These are phyloP conservation scores for Mus musculus DNA, from an alignment of 2,113 vertebrate genomes.

Conservation along the genomic window DNA sequence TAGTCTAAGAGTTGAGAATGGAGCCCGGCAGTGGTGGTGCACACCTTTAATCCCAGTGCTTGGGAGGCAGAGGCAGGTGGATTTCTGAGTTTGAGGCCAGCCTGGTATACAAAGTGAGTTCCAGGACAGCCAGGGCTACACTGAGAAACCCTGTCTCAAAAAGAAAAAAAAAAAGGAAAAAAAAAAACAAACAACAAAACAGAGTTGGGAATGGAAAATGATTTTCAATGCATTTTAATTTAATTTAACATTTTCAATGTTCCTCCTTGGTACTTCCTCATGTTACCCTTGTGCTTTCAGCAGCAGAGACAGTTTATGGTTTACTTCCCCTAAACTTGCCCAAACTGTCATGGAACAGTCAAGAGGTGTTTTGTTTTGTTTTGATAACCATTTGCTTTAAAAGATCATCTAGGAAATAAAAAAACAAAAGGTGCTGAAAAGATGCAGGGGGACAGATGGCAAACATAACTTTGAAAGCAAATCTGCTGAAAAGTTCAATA, in stretches of 20 bases:
- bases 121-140: too few relatives aligned
- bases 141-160: too few relatives aligned
- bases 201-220: constrained; percentile 4
- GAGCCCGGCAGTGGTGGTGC: not conserved
- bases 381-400: not conserved
- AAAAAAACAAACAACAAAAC: too few relatives aligned
- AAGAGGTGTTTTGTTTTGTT: not conserved
- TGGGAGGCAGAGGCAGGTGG: too few relatives aligned
- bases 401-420: not conserved
- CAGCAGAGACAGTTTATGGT: not conserved
- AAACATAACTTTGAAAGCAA: constrained; percentile 11
- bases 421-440: not conserved
- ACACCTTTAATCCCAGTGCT: too few relatives aligned
- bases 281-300: not conserved
- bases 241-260: too few relatives aligned
- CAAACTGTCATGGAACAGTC: not conserved
- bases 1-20: not conserved
- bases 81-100: too few relatives aligned
- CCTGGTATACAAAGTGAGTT: too few relatives aligned
- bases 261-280: not conserved
- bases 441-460: not conserved
- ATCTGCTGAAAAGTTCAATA: constrained; percentile 24
- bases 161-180: too few relatives aligned
- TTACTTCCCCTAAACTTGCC: not conserved
- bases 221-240: not conserved